Base-by-base conservation (phyloP, 2,113 vertebrate species). In the Tretioscincus oriximinensis region DNA sequence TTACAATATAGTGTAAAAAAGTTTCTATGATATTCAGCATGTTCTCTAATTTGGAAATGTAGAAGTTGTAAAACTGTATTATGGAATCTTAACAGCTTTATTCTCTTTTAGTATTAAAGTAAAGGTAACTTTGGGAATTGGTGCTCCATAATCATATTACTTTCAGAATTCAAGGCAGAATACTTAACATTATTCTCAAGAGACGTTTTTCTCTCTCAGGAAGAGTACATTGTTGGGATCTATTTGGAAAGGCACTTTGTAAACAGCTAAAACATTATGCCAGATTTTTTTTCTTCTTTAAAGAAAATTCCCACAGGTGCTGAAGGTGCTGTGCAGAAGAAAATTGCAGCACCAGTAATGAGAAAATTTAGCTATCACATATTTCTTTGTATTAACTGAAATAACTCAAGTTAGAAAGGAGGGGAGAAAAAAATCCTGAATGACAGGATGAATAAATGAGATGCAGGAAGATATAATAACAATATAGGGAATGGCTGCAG, bases 341-440 rank as follows among this genome's bases (percentile, higher is more conserved):
- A 76, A 82, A 82, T 70, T 76, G 73, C 73, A 76, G 80, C 66
- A 49, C 54, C 31, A 31, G n/a, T 82, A 82, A 82, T 82, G 73
- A 73, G 80, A 76, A 82, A 82, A 82, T 82, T 82, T 76, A 82
- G 80, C 73, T 76, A 76, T 82, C 73, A 82, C 80, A 70, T 76
- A 82, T 82, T 76, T 82, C 78, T 80, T 81, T 70, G 54, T 81
- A 76, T 76, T 76, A 76, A 81, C 73, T 26, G 54, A 76, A 76
- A 82, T 82, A 70, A 82, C 66, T 76, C 65, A 70, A 49, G 76
- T 66, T 70, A 76, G 54, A 54, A 63, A 69, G 54, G 66, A 73
- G 68, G 29, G 60, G n/a, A 12, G 31, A 14, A 16, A 29, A 31
- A 9, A 28, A 68, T 45, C 11, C 73, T 76, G 73, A 76, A 31